Conservation (phyloP, 1,140 invertebrate genomes). For the Brachionus plicatilis region DNA sequence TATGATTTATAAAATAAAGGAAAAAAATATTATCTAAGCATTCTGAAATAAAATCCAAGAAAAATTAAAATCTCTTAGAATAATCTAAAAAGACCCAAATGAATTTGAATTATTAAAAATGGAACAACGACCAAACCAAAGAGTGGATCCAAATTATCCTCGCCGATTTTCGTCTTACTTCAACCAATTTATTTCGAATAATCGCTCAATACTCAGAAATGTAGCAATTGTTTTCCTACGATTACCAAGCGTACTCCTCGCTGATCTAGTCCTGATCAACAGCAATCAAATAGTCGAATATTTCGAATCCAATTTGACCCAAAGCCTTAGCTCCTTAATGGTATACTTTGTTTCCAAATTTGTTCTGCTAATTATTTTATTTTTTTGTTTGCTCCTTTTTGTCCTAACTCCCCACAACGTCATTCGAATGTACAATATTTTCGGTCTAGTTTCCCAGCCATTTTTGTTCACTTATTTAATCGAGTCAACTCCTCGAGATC, state of each 20-base stretch:
- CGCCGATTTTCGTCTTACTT: background rate
- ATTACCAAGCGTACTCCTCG: background rate
- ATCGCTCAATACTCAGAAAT: background rate
- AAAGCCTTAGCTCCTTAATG: background rate
- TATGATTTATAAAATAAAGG: background rate
- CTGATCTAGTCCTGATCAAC: background rate
- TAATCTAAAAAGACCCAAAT: background rate
- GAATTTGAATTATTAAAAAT: background rate
- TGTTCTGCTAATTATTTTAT: background rate
- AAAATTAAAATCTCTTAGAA: background rate
- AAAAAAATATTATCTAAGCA: background rate
- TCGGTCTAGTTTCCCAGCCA: background rate
- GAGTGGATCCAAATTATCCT: slow-evolving; percentile 4
- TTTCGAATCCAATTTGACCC: background rate
- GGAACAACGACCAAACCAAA: background rate
- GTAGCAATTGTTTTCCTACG: background rate
- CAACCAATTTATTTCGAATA: background rate
- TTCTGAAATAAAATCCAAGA: background rate
- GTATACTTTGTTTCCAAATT: slow-evolving; percentile 8
- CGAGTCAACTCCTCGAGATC: background rate
- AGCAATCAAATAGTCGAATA: background rate
- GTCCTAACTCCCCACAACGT: background rate
- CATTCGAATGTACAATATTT: slow-evolving; percentile 1
- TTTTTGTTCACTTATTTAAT: slow-evolving; percentile 4
- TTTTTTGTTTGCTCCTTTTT: slow-evolving; percentile 7